Conservation (phyloP, 2,888 invertebrate genomes). For the Temnothorax ravouxi region DNA sequence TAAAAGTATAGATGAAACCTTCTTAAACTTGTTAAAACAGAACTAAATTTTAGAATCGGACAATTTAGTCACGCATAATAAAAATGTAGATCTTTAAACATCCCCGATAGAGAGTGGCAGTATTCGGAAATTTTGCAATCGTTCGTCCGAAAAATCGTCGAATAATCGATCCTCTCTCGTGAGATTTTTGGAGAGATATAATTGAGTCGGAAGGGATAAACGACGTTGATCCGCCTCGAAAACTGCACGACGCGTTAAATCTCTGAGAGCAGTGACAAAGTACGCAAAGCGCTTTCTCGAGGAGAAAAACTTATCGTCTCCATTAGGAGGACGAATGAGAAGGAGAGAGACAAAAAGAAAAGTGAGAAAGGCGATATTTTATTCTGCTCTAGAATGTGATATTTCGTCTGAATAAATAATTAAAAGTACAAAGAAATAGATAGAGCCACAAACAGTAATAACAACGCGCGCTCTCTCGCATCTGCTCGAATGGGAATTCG, state of each 20-base stretch:
- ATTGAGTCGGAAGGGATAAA: conserved; percentile 4
- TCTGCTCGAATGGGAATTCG: background rate
- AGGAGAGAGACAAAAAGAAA: background rate
- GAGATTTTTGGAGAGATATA: background rate
- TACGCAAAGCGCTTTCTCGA: conserved; percentile 43
- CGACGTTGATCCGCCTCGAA: conserved; percentile 24
- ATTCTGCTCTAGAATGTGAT: conserved; percentile 8
- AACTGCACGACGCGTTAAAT: conserved; percentile 50
- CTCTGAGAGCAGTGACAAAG: conserved; percentile 58
- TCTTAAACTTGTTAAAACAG: background rate
- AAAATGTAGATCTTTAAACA: background rate
- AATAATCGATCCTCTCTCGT: conserved; percentile 28
- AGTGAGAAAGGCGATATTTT: conserved; percentile 16
- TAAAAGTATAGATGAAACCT: background rate
- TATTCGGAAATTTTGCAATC: background rate
- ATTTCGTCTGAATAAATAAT: background rate
- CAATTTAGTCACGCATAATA: background rate
- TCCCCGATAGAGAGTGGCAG: background rate
- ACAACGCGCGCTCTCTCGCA: background rate
- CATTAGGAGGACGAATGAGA: background rate
- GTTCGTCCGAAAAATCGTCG: background rate
- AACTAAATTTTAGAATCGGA: background rate
- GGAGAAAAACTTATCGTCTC: conserved; percentile 19
- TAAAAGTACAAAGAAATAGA: conserved; percentile 1
- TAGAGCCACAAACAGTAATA: conserved; percentile 14